A percentile compares a stretch with the other conserved stretches of the same genome.
phyloP scores from a whole-genome alignment of 1,140 invertebrate genomes.

The Gyrodactylus salaris region DNA sequence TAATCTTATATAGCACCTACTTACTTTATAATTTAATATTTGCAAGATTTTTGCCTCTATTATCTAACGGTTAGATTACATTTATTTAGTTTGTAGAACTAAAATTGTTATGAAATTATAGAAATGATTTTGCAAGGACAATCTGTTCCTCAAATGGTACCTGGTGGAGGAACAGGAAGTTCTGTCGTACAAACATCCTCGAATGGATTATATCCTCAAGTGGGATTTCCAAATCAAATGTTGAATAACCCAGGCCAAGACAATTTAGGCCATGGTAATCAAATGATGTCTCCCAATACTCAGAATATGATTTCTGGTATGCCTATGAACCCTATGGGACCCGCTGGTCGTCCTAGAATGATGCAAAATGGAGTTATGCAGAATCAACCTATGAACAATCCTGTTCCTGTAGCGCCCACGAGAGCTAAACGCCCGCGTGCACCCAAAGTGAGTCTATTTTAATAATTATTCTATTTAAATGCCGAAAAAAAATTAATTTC shows the following conservation, averaged over 20 bases:
- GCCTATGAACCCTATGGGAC: not conserved
- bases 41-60: too few relatives aligned
- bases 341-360: not conserved
- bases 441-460: not conserved
- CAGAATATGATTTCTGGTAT: not conserved
- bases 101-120: not conserved
- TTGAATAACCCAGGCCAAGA: not conserved
- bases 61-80: too few relatives aligned
- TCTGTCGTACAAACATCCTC: not conserved
- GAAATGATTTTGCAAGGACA: not conserved
- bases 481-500: too few relatives aligned
- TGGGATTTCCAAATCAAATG: not conserved
- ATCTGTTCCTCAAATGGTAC: not conserved
- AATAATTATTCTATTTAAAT: too few relatives aligned
- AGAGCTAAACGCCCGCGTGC: not conserved
- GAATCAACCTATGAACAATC: not conserved
- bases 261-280: not conserved
- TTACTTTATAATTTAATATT: too few relatives aligned
- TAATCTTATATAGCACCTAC: too few relatives aligned
- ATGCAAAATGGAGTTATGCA: not conserved
- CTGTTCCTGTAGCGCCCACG: not conserved
- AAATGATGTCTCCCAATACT: not conserved
- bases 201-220: not conserved
- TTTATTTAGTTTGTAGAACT: too few relatives aligned
- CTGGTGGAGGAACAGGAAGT: not conserved